Conservation (phyloP, 2,113 vertebrate species). For the Aphelocoma coerulescens region DNA sequence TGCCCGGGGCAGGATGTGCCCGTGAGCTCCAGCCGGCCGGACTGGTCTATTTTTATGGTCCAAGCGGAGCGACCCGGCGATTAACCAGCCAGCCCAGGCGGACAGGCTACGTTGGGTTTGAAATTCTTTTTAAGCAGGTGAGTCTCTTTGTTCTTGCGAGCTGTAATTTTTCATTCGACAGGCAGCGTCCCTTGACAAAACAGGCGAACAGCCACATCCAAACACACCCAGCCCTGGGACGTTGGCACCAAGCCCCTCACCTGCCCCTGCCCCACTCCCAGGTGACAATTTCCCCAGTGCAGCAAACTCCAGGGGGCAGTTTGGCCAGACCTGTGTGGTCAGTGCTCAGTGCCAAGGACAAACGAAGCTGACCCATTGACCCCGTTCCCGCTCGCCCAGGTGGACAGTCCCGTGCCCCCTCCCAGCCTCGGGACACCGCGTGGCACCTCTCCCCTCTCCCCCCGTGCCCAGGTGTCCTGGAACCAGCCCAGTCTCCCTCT, state of each 20-base stretch:
- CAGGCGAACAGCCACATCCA: neutral
- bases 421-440: rapidly evolving
- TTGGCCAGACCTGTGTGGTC: rapidly evolving
- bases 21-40: neutral
- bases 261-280: neutral
- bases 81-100: neutral
- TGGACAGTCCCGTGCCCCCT: neutral
- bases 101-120: neutral
- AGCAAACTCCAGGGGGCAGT: neutral
- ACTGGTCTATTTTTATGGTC: neutral
- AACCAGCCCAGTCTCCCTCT: neutral
- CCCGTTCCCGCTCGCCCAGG: rapidly evolving
- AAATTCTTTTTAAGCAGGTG: conserved; percentile 10
- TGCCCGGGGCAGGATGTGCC: neutral
- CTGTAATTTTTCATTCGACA: neutral
- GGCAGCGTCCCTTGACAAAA: neutral
- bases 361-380: rapidly evolving
- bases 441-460: neutral
- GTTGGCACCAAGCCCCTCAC: rapidly evolving
- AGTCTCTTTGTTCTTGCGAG: conserved; percentile 29
- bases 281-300: rapidly evolving
- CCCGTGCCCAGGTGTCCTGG: neutral
- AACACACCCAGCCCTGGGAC: neutral
- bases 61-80: neutral
- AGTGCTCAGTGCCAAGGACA: rapidly evolving